Evolutionary conservation across 2,113 vertebrate species (phyloP), one percentile per base, ranked within the genome.

Genomic region (Sinosuthora webbiana): DNA sequence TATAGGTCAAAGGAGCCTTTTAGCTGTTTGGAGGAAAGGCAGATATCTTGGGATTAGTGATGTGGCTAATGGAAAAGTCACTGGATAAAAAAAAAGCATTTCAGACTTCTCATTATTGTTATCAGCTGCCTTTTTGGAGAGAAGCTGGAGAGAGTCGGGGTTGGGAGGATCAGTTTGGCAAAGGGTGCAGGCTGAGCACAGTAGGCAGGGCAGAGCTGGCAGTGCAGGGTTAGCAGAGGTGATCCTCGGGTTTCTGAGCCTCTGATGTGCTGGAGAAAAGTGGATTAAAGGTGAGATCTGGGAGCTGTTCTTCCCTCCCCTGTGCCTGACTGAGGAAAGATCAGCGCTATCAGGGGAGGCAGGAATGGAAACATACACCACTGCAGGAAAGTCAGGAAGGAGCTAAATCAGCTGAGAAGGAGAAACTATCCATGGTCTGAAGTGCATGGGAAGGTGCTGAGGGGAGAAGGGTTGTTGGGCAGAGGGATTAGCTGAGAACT

Each of bases 241-340:
- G 85, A 52, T 78, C 33, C 8, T 87, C 1, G 2, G 22, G 20
- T 60, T 90, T 75, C 67, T 95, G 90, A 89, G 76, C 68, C 83
- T 35, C 75, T 91, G 92, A 44, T 63, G 2, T 27, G 75, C 82
- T 74, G 47, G 55, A 49, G 67, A 47, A 71, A 92, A 93, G 85
- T n/a, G 76, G 85, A 85, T 93, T 93, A 91, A 63, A 89, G 93
- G 74, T 50, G 55, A 60, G 89, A 31, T 70, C 82, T 62, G 91
- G 15, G 78, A 82, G 83, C 74, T 91, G 2, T 53, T 93, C 52
- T 59, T 60, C 25, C 44, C 27, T 86, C 45, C 70, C 30, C 47
- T 53, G 27, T 41, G 31, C 53, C 70, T 41, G 15, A 4, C 57
- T 50, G 30, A 74, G 47, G 71, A 83, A 41, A 87, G 52, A 77